A percentile compares a stretch with the other conserved stretches of the same genome.
Conservation (phyloP, 2,888 invertebrate species). For the Protonemura montana region DNA sequence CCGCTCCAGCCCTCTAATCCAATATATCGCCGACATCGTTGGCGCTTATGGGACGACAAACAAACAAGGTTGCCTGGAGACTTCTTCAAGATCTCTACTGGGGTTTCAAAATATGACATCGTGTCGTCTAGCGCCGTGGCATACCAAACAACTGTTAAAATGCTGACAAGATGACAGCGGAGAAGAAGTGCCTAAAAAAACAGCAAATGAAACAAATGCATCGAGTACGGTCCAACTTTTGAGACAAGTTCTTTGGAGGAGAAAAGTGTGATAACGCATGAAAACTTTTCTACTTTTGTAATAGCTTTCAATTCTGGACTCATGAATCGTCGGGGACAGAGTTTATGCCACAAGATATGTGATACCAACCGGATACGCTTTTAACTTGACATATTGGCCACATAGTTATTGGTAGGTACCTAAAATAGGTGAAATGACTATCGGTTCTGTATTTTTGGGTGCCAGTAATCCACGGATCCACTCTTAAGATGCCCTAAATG, state of each 20-base stretch:
- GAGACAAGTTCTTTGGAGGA: background rate
- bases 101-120: slow-evolving; percentile 46
- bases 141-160: slow-evolving; percentile 43
- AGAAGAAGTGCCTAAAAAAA: slow-evolving; percentile 33
- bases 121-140: slow-evolving; percentile 23
- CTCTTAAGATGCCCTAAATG: slow-evolving; percentile 16
- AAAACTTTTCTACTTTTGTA: background rate
- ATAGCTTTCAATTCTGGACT: background rate
- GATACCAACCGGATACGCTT: no score
- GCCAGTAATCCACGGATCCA: background rate
- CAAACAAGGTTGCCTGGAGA: slow-evolving; percentile 36
- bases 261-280: background rate
- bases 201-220: slow-evolving; percentile 7
- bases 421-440: background rate
- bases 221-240: background rate
- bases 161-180: slow-evolving; percentile 40
- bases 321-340: background rate
- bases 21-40: slow-evolving; percentile 13
- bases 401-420: background rate
- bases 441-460: background rate
- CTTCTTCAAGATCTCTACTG: slow-evolving; percentile 37
- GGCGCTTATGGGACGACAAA: slow-evolving; percentile 33
- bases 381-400: background rate
- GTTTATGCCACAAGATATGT: background rate
- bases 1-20: slow-evolving; percentile 34